Evolutionary conservation across 92 coral and sea anemone species (phyloP).

Genomic region (Hydrozoanthus gracilis): DNA sequence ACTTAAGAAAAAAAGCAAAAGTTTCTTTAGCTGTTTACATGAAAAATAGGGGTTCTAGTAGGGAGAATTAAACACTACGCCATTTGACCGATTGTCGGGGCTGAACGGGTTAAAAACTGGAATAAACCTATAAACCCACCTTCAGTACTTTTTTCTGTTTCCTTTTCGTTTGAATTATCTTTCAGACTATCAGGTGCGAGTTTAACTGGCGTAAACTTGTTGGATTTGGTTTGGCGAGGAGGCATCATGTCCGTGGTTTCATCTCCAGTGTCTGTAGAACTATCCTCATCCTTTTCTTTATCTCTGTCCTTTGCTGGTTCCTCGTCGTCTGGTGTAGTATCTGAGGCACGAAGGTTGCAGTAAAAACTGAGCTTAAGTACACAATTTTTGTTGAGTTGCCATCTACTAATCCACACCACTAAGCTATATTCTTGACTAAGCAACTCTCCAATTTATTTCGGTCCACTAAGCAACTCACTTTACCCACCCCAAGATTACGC

Average conservation of each 20-base stretch:
- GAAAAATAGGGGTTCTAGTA: no score
- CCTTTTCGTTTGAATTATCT: slow-evolving; percentile 44
- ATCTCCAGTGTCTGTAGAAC: slow-evolving; percentile 87
- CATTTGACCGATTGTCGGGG: no score
- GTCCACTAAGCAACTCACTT: no score
- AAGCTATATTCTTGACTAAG: no score
- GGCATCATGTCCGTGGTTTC: slow-evolving; percentile 64
- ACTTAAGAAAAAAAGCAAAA: no score
- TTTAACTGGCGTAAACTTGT: slow-evolving; percentile 63
- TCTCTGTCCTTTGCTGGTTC: slow-evolving; percentile 65
- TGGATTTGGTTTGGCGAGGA: slow-evolving; percentile 12
- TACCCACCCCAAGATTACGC: no score
- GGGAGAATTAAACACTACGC: not conserved
- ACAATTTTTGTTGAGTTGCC: no score
- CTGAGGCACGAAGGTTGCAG: slow-evolving; percentile 43
- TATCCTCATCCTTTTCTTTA: slow-evolving; percentile 65
- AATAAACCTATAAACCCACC: slow-evolving; percentile 11
- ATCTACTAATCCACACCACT: no score
- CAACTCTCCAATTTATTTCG: no score
- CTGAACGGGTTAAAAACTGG: no score
- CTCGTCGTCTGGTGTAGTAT: slow-evolving; percentile 86
- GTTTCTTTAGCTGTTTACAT: not conserved
- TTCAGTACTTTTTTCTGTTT: slow-evolving; percentile 22
- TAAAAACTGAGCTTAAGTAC: no score
- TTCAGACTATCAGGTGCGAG: slow-evolving; percentile 71